Evolutionary conservation across 2,797 vertebrate genomes (phyloP), one percentile per base, ranked within the genome.

Genomic region (Falco naumanni): DNA sequence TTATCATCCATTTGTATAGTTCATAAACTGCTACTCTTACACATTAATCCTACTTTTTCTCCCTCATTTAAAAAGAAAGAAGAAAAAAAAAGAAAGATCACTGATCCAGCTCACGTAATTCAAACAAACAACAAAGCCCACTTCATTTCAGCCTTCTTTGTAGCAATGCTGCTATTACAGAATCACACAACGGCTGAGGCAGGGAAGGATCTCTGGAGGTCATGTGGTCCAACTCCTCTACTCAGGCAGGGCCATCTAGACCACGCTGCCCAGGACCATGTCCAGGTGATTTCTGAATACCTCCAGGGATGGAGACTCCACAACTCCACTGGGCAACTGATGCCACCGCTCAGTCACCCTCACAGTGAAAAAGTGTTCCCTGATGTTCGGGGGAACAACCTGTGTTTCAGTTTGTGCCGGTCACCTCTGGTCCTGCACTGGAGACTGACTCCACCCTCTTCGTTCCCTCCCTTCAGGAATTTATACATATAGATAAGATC

Each of bases 201-300:
- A 24, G 34, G 33, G 37, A 56, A 59, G 29, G 10, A 69, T 33
- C 39, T 64, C 57, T 34, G 60, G 28, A 53, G 21, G 33, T 47
- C 65, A 41, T 11, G 15, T 16, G 2, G 50, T 51, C 37, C 25
- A 84, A 56, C 14, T 8, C 28, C 37, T 45, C 66, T 45, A 16
- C 48, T 50, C 31, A 70, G 16, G 25, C n/a, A 26, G n/a, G 20
- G 37, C 12, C 26, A 57, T 17, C 39, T 1, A 39, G 15, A 79
- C 10, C 33, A 66, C 16, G 10, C 0, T 34, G 39, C 18, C 48
- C 56, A 70, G 69, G 64, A 37, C 29, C 3, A 11, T 0, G 4
- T 25, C 43, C 33, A 34, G 48, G 8, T 0, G 1, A 24, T 10
- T 70, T 78, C 0, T 37, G 16, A n/a, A 0, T 5, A 51, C 13